Percentiles rank a stretch among this genome's conserved stretches.
Evolutionary conservation across 2,113 vertebrate species (phyloP).

Genomic region (Trinectes maculatus): DNA sequence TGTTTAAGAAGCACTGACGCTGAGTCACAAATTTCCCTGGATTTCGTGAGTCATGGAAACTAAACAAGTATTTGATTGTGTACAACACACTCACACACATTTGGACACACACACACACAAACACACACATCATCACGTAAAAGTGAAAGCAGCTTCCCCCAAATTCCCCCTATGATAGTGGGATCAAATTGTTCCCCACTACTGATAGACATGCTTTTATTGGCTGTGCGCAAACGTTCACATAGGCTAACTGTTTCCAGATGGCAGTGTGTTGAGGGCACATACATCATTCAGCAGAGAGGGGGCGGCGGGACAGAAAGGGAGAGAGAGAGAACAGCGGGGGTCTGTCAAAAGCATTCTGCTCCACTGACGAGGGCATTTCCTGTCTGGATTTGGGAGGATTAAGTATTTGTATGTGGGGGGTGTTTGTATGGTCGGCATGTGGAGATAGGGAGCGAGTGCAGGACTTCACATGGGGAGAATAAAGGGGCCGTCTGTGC

Average conservation of each 20-base stretch:
- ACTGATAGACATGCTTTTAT: slow-evolving; percentile 60
- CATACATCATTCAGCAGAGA: slow-evolving; percentile 56
- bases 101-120: neutral
- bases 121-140: neutral
- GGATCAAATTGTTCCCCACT: neutral
- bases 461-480: slow-evolving; percentile 17
- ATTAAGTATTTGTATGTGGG: slow-evolving; percentile 64
- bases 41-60: slow-evolving; percentile 39
- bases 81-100: neutral
- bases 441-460: slow-evolving; percentile 31
- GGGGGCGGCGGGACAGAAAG: slow-evolving; percentile 4
- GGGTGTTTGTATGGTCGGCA: slow-evolving; percentile 38
- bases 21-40: neutral
- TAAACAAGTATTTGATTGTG: slow-evolving; percentile 17
- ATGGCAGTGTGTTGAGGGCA: slow-evolving; percentile 63
- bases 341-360: slow-evolving; percentile 74
- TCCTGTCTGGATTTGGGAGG: slow-evolving; percentile 76
- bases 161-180: neutral
- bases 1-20: neutral
- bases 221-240: slow-evolving; percentile 64
- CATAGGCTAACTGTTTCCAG: slow-evolving; percentile 77
- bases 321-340: slow-evolving; percentile 41
- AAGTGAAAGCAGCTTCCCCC: slow-evolving; percentile 32
- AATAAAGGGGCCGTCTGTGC: neutral
- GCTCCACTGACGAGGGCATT: slow-evolving; percentile 75